Base-by-base conservation (phyloP, 2,888 invertebrate species). In the Heliconius charithonia region DNA sequence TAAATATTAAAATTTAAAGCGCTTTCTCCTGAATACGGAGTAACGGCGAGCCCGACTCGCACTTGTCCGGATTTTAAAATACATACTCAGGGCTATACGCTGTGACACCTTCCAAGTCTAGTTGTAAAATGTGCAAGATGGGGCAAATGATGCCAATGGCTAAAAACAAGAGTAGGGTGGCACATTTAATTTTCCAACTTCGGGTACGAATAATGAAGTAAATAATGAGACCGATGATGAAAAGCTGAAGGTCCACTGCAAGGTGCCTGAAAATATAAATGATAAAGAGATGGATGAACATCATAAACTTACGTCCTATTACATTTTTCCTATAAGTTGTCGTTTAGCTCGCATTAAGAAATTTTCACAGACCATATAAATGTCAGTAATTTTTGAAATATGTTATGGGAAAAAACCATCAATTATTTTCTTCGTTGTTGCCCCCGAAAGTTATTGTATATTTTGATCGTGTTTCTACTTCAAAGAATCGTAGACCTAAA, bases 221-320 rank as follows among this genome's bases (percentile, higher is more conserved):
- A 0, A 37, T 10, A 32, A 73, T 59, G 25, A 73, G 73, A 3
- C 73, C 62, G 3, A 73, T 16, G 22, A 62, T 37, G 37, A 73
- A 73, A 9, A 73, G n/a, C 37, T 73, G 73, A 4, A 62, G 19
- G 19, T 73, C 73, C 3, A 73, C 73, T 6, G 73, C 73, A 10
- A 73, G 37, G 10, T 73, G 73, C 73, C 73, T 73, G 62, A 22
- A 62, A 73, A 62, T 7, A 10, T 41, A n/a, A 9, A n/a, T 37
- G 67, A 10, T 12, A 10, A 37, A 37, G 37, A 37, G 37, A 27
- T 25, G 2, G 2, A 67, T 37, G n/a, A 59, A 59, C 3, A 59
- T 10, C 4, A 59, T 59, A n/a, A 59, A n/a, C 19, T 51, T 51
- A 6, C 9, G 32, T 37, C 32, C 32, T 37, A 37, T 9, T 37